Base-by-base conservation (phyloP, 2,888 invertebrate genomes). In the Latrodectus elegans region DNA sequence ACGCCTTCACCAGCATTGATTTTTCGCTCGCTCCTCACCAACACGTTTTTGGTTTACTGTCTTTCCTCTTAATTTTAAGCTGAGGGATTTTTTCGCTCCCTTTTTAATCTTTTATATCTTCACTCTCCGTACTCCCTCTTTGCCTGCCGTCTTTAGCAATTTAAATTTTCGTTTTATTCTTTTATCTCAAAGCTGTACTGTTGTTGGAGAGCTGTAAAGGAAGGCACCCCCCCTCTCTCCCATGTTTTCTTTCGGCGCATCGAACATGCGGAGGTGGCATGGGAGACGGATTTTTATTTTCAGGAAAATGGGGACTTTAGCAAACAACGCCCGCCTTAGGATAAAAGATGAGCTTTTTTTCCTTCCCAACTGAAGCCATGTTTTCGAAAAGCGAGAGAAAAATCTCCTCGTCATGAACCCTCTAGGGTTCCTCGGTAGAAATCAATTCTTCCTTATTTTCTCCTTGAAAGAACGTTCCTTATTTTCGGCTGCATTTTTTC, bases 91-190 rank as follows among this genome's bases (percentile, higher is more conserved):
- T 86, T 87, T 87, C 71, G 14, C 55, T 64, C 72, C 77, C 84
- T 73, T 82, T 87, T 87, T 81, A 77, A 87, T 72, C 86, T 77
- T 86, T 86, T 80, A 80, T 80, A 80, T 76, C 85, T 72, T 52
- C 72, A 72, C 64, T 67, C 14, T 60, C 68, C 76, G 26, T 67
- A 49, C 78, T 68, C 73, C 72, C 65, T 49, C 15, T 52, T 38
- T 73, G 55, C 52, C 65, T 67, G 52, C 85, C 81, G 86, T 80
- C 86, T 87, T 81, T 76, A 65, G 86, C 81, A 87, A 87, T 87
- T 87, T 87, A 87, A 87, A 87, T 87, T 86, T 87, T 81, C 86
- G 71, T 80, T 81, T 87, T 67, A 81, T 87, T 87, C 81, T 87
- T 87, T 87, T 87, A 87, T 87, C 86, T 53, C 65, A 52, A 60